Percentiles rank a stretch among this genome's conserved stretches.
These are phyloP conservation scores for Acanthiza pusilla DNA, from an alignment of 2,797 vertebrate genomes.

Conservation along the genomic window DNA sequence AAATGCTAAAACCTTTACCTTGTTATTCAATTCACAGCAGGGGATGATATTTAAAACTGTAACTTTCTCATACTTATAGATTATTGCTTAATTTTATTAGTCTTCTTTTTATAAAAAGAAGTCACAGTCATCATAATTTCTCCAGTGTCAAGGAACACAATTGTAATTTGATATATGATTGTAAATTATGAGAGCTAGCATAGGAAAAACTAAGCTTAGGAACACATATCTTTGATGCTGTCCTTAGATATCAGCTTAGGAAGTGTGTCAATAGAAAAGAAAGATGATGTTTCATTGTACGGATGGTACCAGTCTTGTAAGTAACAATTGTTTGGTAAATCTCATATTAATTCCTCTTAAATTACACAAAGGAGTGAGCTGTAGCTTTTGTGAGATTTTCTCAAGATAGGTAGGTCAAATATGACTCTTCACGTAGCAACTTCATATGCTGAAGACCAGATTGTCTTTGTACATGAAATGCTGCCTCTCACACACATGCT, in stretches of 20 bases:
- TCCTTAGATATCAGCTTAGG: not conserved
- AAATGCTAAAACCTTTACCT: slow-evolving; percentile 46
- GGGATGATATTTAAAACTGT: slow-evolving; percentile 15
- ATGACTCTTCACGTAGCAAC: not conserved
- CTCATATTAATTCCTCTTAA: not conserved
- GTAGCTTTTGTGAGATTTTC: not conserved
- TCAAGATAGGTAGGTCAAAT: not conserved
- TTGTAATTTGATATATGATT: not conserved
- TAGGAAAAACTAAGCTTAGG: not conserved
- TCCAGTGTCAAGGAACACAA: not conserved
- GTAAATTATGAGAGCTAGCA: not conserved
- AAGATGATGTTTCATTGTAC: not conserved
- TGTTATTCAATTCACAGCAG: slow-evolving; percentile 4
- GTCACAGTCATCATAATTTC: not conserved
- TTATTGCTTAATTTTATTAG: slow-evolving; percentile 41
- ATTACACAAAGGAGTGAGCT: not conserved
- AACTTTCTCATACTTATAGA: slow-evolving; percentile 7
- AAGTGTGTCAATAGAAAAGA: not conserved
- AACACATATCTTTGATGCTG: not conserved
- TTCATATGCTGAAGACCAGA: not conserved
- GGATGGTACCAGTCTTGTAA: not conserved
- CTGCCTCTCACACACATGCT: not conserved
- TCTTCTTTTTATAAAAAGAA: not conserved
- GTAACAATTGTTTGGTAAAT: not conserved
- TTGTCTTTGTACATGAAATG: not conserved